Evolutionary conservation across 1,140 invertebrate genomes (phyloP).

Genomic region (Listronotus oregonensis): DNA sequence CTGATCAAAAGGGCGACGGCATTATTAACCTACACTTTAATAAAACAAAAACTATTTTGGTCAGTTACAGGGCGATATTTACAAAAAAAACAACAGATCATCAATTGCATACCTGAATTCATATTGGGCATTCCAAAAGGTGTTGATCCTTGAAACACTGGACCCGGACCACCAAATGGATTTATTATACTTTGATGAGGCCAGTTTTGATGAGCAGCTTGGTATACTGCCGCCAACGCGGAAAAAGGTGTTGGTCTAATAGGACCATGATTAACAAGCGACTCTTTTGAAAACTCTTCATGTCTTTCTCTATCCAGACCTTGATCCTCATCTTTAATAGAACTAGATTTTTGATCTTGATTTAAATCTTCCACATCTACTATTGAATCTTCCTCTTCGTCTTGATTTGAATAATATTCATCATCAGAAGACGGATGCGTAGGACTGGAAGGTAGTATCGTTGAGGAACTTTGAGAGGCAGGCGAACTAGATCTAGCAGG

Average conservation of each 20-base stretch:
- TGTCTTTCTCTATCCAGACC: slow-evolving; percentile 28
- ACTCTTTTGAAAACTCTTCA: slow-evolving; percentile 46
- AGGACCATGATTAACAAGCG: slow-evolving; percentile 58
- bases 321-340: slow-evolving; percentile 39
- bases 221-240: slow-evolving; percentile 63
- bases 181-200: slow-evolving; percentile 64
- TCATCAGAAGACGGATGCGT: slow-evolving; percentile 63
- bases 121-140: slow-evolving; percentile 66
- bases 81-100: too few relatives aligned
- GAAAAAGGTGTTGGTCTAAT: slow-evolving; percentile 71
- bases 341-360: slow-evolving; percentile 55
- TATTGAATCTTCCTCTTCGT: slow-evolving; percentile 69
- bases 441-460: slow-evolving; percentile 52
- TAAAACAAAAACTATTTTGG: too few relatives aligned
- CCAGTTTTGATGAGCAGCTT: slow-evolving; percentile 55
- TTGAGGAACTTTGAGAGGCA: slow-evolving; percentile 51
- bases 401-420: slow-evolving; percentile 69
- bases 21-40: too few relatives aligned
- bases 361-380: slow-evolving; percentile 71
- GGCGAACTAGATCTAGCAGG: slow-evolving; percentile 53
- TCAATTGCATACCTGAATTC: slow-evolving; percentile 40
- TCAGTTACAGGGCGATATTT: too few relatives aligned
- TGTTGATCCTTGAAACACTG: slow-evolving; percentile 61
- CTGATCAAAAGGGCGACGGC: too few relatives aligned
- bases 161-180: slow-evolving; percentile 58